These are phyloP conservation scores for Grantiella picta DNA, from an alignment of 2,113 vertebrate genomes.

Conservation along the genomic window DNA sequence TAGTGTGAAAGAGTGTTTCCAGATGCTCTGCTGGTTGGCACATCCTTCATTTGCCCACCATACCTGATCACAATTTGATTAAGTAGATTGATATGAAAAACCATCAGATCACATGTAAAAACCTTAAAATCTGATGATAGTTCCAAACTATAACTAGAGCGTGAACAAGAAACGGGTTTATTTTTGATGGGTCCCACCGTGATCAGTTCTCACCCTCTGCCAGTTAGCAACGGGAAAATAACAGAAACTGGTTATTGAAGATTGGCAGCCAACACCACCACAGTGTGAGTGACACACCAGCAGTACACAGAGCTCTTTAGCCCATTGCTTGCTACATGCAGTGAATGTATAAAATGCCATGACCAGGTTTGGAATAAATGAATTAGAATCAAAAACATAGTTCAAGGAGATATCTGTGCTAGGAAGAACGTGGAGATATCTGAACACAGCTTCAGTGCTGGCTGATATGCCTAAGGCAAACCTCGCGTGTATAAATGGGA, in stretches of 20 bases:
- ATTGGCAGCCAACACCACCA: neutral
- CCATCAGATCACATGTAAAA: neutral
- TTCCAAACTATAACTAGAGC: neutral
- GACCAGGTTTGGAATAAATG: neutral
- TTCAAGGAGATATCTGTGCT: neutral
- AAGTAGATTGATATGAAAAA: neutral
- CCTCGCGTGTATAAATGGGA: neutral
- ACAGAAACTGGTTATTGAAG: neutral
- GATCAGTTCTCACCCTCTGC: neutral
- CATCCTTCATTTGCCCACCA: neutral
- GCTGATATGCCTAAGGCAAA: neutral
- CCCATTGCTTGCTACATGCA: accelerated
- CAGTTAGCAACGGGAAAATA: neutral
- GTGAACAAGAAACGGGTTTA: neutral
- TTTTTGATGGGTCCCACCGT: neutral
- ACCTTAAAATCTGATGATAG: neutral
- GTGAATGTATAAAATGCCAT: neutral
- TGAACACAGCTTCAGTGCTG: neutral
- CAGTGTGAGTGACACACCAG: neutral
- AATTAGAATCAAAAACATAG: neutral
- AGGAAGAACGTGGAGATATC: neutral
- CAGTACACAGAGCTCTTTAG: neutral
- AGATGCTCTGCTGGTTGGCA: neutral
- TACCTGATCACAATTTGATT: neutral
- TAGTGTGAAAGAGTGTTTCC: accelerated